phyloP scores from a whole-genome alignment of 2,888 invertebrate species.

The Criorhina ranunculi region DNA sequence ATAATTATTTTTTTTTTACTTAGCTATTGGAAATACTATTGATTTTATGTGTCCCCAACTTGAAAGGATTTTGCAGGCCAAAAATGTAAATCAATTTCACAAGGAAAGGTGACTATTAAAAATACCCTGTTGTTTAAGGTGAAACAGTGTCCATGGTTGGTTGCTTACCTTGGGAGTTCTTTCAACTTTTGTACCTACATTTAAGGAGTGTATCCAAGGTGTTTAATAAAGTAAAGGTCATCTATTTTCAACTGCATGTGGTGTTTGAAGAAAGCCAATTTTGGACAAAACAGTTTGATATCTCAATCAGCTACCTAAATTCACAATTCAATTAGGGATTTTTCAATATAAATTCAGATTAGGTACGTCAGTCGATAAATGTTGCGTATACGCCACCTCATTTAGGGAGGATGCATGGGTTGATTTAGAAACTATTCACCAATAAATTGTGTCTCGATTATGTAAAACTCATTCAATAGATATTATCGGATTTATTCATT shows the following conservation, averaged over 20 bases:
- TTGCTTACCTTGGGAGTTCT: not conserved
- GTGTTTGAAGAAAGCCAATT: not conserved
- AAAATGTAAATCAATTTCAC: not conserved
- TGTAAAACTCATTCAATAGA: not conserved
- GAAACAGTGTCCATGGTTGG: not conserved
- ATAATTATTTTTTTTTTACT: constrained; percentile 2
- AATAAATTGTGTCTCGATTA: not conserved
- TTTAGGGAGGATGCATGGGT: constrained; percentile 2
- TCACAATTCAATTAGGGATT: not conserved
- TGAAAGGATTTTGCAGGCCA: not conserved
- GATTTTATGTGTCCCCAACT: constrained; percentile 8
- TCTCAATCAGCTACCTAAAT: not conserved
- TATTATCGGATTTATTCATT: constrained; percentile 14
- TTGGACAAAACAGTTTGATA: not conserved
- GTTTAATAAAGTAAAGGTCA: not conserved
- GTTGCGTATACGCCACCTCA: constrained; percentile 42
- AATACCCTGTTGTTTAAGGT: not conserved
- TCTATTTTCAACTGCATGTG: not conserved
- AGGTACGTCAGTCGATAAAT: constrained; percentile 2
- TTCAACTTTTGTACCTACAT: not conserved
- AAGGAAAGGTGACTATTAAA: not conserved
- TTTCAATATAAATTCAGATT: not conserved
- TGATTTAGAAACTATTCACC: not conserved
- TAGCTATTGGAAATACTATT: constrained; percentile 1
- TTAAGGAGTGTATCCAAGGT: not conserved